These are phyloP conservation scores for Lasioglossum figueresi DNA, from an alignment of 2,888 invertebrate species.

Conservation along the genomic window DNA sequence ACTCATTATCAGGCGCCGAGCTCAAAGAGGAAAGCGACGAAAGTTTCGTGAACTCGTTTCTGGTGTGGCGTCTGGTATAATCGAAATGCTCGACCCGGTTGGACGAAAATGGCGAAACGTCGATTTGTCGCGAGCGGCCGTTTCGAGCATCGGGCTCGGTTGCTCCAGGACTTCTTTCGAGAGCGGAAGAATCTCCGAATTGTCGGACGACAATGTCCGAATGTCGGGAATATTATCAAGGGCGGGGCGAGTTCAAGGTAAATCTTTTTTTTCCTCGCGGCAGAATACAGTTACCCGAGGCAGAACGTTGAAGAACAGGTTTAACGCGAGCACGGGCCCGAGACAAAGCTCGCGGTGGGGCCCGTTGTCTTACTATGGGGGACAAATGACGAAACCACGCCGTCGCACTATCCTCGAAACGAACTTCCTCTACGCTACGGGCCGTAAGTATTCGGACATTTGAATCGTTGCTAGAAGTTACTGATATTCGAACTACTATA, in stretches of 20 bases:
- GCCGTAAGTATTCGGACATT: too few relatives aligned
- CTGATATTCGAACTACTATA: too few relatives aligned
- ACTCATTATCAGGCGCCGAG: slow-evolving; percentile 6
- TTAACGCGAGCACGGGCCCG: slow-evolving; percentile 43
- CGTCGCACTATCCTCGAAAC: not conserved
- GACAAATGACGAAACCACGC: not conserved
- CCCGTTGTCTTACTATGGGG: not conserved
- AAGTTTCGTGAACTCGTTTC: slow-evolving; percentile 19
- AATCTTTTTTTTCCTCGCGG: slow-evolving; percentile 17
- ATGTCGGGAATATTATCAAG: not conserved
- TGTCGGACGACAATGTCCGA: not conserved
- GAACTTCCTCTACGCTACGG: not conserved
- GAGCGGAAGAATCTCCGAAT: not conserved
- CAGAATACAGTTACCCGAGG: slow-evolving; percentile 55
- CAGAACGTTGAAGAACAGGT: slow-evolving; percentile 43
- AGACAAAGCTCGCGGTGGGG: slow-evolving; percentile 31
- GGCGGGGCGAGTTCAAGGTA: not conserved
- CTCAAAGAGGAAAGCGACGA: not conserved
- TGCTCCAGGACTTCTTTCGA: not conserved
- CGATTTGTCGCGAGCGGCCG: not conserved
- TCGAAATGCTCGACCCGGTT: not conserved
- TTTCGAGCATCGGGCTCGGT: not conserved
- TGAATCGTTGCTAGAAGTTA: too few relatives aligned
- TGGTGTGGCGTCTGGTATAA: not conserved
- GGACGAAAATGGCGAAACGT: not conserved